Percentiles rank a stretch among this genome's conserved stretches.
Conservation (phyloP, 2,888 invertebrate species). For the Peribatodes rhomboidaria region DNA sequence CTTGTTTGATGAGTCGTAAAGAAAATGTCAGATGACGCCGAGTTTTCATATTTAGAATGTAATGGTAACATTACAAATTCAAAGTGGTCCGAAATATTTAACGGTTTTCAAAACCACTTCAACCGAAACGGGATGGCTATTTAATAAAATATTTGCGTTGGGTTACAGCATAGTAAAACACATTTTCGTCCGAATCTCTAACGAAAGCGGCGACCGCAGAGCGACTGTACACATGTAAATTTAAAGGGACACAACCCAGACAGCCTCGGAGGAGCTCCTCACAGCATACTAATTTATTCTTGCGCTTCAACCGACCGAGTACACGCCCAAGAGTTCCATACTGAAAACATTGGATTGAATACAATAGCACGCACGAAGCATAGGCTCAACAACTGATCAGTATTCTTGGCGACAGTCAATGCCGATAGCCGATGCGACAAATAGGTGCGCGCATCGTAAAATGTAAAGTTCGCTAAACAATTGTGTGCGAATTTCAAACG, state of each 20-base stretch:
- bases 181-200: constrained; percentile 52
- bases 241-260: constrained; percentile 69
- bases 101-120: constrained; percentile 29
- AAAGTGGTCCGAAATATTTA: constrained; percentile 15
- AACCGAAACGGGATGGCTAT: constrained; percentile 24
- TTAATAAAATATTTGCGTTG: constrained; percentile 42
- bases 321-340: constrained; percentile 24
- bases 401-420: constrained; percentile 70
- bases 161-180: constrained; percentile 33
- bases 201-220: constrained; percentile 45
- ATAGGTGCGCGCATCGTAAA: constrained; percentile 67
- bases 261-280: constrained; percentile 67
- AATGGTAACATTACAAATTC: background rate
- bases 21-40: background rate
- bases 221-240: constrained; percentile 62
- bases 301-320: constrained; percentile 61
- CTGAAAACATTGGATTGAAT: constrained; percentile 45
- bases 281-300: constrained; percentile 77
- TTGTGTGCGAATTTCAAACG: constrained; percentile 60
- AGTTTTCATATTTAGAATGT: background rate
- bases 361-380: constrained; percentile 49
- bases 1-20: constrained; percentile 6
- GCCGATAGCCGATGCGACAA: constrained; percentile 61
- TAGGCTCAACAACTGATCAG: constrained; percentile 60
- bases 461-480: constrained; percentile 72